Conservation (phyloP, 2,113 vertebrate species). For the Psilopsiagon aymara region DNA sequence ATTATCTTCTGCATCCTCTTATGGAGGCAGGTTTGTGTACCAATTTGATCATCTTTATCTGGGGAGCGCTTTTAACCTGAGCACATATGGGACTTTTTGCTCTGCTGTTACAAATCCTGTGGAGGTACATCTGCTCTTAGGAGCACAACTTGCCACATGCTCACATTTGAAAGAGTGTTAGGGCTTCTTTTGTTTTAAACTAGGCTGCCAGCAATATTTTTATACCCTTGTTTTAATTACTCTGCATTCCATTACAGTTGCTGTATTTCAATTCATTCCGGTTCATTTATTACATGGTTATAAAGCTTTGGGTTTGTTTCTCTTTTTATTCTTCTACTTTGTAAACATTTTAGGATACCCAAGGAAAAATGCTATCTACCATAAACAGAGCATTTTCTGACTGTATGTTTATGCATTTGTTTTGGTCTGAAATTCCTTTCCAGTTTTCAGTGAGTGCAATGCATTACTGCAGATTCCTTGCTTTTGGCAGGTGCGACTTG, state of each 20-base stretch:
- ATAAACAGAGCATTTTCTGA: background rate
- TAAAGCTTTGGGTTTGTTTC: background rate
- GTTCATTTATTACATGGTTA: background rate
- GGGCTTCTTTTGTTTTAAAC: background rate
- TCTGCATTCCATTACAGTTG: background rate
- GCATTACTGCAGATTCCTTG: background rate
- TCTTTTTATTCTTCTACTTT: background rate
- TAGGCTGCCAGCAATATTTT: background rate
- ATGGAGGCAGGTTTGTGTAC: background rate
- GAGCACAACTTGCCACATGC: background rate
- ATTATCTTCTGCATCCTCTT: conserved; percentile 15
- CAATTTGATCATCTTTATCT: background rate
- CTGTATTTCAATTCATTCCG: background rate
- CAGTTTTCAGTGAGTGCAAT: background rate
- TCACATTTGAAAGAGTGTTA: background rate
- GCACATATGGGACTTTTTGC: background rate
- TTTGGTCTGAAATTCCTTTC: conserved; percentile 23
- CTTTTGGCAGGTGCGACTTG: background rate
- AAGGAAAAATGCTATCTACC: background rate
- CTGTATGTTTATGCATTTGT: background rate
- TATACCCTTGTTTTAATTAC: background rate
- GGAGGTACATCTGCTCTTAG: background rate
- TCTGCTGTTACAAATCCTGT: background rate
- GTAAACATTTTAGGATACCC: background rate
- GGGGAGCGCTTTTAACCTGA: background rate